Evolutionary conservation across 2,888 invertebrate species (phyloP).

Genomic region (Ctenicera cuprea): DNA sequence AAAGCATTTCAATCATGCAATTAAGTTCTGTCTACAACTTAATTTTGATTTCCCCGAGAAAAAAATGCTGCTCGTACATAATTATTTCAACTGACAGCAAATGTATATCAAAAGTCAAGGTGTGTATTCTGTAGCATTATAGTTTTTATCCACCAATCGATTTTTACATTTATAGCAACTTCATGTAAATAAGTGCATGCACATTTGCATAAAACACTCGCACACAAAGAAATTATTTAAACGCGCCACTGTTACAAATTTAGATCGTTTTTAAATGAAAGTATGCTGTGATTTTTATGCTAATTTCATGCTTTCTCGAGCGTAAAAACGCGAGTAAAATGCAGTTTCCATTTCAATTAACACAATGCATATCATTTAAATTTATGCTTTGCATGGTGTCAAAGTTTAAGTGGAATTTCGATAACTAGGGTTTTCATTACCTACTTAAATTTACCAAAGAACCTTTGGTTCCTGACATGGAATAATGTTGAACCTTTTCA

Average conservation of each 20-base stretch:
- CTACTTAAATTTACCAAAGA: too few species aligned
- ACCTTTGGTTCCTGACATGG: too few species aligned
- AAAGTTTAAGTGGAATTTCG: too few species aligned
- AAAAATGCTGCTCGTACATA: too few species aligned
- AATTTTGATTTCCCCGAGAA: too few species aligned
- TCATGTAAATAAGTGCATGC: conserved; percentile 43
- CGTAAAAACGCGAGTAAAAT: not conserved
- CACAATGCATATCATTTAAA: not conserved
- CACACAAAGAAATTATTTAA: conserved; percentile 23
- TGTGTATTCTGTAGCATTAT: not conserved
- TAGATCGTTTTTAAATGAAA: conserved; percentile 23
- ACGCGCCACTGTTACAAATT: conserved; percentile 21
- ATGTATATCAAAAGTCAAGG: not conserved
- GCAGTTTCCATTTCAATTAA: conserved; percentile 9
- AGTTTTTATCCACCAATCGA: conserved; percentile 15
- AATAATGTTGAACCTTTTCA: not conserved
- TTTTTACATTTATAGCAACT: conserved; percentile 34
- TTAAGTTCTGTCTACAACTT: too few species aligned
- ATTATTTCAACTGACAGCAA: not conserved
- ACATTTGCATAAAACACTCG: conserved; percentile 29
- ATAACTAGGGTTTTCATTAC: too few species aligned
- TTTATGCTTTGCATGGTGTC: too few species aligned
- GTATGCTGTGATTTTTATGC: not conserved
- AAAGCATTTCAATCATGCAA: too few species aligned
- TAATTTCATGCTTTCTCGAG: not conserved